Base-by-base conservation (phyloP, 1,140 invertebrate species). In the Polypedilum pembai region DNA sequence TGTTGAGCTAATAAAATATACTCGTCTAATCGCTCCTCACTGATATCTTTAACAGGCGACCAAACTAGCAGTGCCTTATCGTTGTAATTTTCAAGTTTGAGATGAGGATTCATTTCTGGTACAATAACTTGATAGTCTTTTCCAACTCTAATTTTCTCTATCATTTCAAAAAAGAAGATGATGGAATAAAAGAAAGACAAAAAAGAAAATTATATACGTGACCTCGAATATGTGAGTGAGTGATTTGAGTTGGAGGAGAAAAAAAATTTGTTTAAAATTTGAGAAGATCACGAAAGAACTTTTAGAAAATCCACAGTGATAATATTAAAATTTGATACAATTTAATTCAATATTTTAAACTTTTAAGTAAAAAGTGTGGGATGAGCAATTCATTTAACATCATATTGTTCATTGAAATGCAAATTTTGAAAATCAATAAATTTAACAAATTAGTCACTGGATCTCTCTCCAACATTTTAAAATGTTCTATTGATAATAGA, bases 1-100 rank as follows among this genome's bases (percentile, higher is more conserved):
- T 98, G 95, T 85, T 97, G 98, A n/a, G 96, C 94, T 77, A 96
- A 87, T 78, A 89, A 88, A 76, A 97, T 93, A 80, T 97, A 98
- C 80, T 97, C 92, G 84, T 98, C 95, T 86, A 98, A 86, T 87
- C 94, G 93, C 69, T 85, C 84, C 82, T 96, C 95, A 40, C 92
- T 88, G 79, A 98, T 93, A 77, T 94, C 89, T 74, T 88, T 87
- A 76, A 92, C 94, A 33, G 96, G 96, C 66, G 94, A 95, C 96
- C 96, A 98, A 20, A 98, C 95, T 40, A 98, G 84, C 74, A 98
- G 85, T 1, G 96, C 95, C 84, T 92, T 88, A 77, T 98, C 95
- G 73, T 89, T 88, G 75, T 85, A 83, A 77, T 83, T 80, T 78
- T 88, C 87, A 33, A 87, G 87, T 79, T 84, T 88, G 75, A 83